Conservation (phyloP, 2,113 vertebrate species). For the Trogon melanurus region DNA sequence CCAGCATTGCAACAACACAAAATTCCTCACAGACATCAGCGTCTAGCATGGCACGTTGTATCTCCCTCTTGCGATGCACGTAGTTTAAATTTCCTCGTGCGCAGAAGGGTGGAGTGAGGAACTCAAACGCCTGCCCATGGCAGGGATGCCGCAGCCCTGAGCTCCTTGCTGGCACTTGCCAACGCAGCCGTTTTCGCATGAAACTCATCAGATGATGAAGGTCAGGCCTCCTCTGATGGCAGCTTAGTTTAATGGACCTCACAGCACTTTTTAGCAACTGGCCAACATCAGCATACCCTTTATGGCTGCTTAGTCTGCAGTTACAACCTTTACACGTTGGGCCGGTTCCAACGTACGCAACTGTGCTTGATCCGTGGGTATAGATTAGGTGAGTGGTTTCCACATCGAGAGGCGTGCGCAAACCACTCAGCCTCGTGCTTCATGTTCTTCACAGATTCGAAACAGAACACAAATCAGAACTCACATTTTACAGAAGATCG, state of each 20-base stretch:
- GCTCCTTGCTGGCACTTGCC: not conserved
- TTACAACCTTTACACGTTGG: not conserved
- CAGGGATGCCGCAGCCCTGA: not conserved
- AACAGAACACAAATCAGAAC: not conserved
- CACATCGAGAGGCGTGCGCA: conserved; percentile 14
- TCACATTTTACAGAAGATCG: not conserved
- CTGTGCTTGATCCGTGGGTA: not conserved
- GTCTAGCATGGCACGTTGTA: rapidly evolving
- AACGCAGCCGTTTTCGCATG: not conserved
- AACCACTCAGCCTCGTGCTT: not conserved
- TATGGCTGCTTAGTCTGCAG: not conserved
- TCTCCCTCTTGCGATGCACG: not conserved
- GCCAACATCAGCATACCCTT: not conserved
- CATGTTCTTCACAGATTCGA: not conserved
- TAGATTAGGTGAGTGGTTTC: not conserved
- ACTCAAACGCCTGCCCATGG: not conserved
- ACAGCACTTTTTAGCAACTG: not conserved
- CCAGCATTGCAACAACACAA: not conserved
- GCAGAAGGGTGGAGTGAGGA: not conserved
- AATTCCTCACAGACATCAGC: not conserved
- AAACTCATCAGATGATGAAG: not conserved
- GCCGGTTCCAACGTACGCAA: not conserved
- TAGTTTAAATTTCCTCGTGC: not conserved
- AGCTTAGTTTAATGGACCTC: not conserved
- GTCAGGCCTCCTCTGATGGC: not conserved